phyloP scores from a whole-genome alignment of 2,888 invertebrate genomes.

The Therioaphis trifolii region DNA sequence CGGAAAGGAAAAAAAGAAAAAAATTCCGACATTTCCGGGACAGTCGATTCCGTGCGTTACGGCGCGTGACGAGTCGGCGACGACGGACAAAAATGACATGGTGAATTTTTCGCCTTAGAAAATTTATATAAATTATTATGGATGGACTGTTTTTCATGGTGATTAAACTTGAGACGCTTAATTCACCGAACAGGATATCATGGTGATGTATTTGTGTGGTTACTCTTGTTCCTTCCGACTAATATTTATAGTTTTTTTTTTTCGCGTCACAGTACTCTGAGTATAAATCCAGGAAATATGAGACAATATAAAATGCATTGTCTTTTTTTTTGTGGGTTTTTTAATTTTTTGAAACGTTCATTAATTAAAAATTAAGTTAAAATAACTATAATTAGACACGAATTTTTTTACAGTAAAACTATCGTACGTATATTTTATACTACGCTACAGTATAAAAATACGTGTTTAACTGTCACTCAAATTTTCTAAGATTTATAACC shows the following conservation, averaged over 20 bases:
- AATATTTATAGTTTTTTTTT: not conserved
- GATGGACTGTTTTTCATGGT: not conserved
- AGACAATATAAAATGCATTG: too few relatives aligned
- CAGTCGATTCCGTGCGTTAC: too few relatives aligned
- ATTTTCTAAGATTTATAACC: too few relatives aligned
- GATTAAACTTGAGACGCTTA: not conserved
- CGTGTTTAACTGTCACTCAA: too few relatives aligned
- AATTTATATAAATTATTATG: not conserved
- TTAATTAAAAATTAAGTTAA: not conserved
- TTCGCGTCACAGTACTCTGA: not conserved
- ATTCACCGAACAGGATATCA: not conserved
- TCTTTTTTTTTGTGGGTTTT: not conserved
- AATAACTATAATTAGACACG: not conserved
- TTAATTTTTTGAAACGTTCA: not conserved
- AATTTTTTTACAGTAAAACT: not conserved
- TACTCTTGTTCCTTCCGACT: not conserved
- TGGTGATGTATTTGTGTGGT: not conserved
- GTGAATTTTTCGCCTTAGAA: not conserved
- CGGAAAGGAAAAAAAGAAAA: too few relatives aligned
- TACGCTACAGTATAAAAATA: too few relatives aligned
- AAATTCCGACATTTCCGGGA: too few relatives aligned
- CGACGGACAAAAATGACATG: not conserved
- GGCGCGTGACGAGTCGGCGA: not conserved
- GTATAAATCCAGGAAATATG: not conserved
- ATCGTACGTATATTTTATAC: too few relatives aligned